Base-by-base conservation (phyloP, 2,113 vertebrate species). In the Istiophorus platypterus region DNA sequence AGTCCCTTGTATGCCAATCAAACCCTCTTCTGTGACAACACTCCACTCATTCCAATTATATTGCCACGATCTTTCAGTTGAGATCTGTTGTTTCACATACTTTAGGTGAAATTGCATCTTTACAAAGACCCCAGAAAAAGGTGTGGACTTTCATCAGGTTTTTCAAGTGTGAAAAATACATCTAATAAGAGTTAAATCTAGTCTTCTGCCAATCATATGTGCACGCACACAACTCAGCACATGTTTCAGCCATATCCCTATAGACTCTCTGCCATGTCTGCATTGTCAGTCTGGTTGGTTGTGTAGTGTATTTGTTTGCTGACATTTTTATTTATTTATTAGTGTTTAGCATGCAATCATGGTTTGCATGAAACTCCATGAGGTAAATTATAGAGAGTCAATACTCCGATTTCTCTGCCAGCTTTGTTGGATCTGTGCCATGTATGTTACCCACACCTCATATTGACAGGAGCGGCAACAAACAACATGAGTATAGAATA, bases 261-360 rank as follows among this genome's bases (percentile, higher is more conserved):
- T 39, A 59, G 65, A 65, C 24, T 11, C 8, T 41, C 56, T 0
- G 14, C 80, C 41, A 27, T 47, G 15, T 47, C 78, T 76, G 58
- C 27, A 63, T 80, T 88, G 73, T 85, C 81, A 68, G 73, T 72
- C 62, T 72, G 47, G 49, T 52, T 62, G 81, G 68, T 69, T 26
- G 7, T 65, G 66, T 41, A 64, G 72, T 82, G 34, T 76, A 78
- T 88, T 87, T 87, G 76, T 91, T 88, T 85, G 85, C 88, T 85
- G 84, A 91, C 85, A 85, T 92, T 84, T 87, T 88, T 83, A 85
- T 85, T 86, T 90, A 88, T 90, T 90, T 85, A 90, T 88, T 52
- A 47, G 88, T 90, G 82, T 89, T 93, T 84, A 89, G 83, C 74
- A 81, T 89, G 78, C 88, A 88, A 89, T 90, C 72, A 78, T 64